Conservation (phyloP, 1,140 invertebrate genomes). For the Bombus ignitus region DNA sequence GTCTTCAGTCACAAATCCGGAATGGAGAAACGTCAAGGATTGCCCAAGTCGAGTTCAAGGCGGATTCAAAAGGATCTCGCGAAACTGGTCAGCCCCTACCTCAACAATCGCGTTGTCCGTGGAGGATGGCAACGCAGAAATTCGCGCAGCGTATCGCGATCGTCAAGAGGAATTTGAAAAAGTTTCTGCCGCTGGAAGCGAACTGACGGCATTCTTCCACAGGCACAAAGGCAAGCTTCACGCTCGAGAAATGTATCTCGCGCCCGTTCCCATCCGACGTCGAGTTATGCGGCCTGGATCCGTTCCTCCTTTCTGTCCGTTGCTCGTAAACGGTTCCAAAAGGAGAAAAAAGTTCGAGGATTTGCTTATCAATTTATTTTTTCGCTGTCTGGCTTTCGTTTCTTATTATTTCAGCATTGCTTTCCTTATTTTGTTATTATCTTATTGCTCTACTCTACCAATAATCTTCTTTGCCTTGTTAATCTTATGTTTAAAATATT, state of each 20-base stretch:
- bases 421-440: neutral
- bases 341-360: neutral
- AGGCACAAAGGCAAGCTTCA: constrained; percentile 36
- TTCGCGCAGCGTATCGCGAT: constrained; percentile 26
- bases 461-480: too few species aligned
- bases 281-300: constrained; percentile 28
- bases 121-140: neutral
- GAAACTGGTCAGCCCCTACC: neutral
- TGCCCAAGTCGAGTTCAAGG: neutral
- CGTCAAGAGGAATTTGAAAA: constrained; percentile 31
- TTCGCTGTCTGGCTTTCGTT: neutral
- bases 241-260: constrained; percentile 39
- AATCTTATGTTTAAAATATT: too few species aligned
- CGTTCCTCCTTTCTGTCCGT: neutral
- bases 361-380: neutral
- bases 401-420: neutral
- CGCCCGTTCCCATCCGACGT: constrained; percentile 18
- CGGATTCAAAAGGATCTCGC: constrained; percentile 28
- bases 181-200: constrained; percentile 16
- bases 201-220: constrained; percentile 30
- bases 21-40: neutral
- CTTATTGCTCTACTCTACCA: too few species aligned
- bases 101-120: constrained; percentile 18
- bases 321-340: neutral
- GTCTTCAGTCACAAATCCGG: neutral